Base-by-base conservation (phyloP, 2,113 vertebrate species). In the Calyptommatus sinebrachiatus region DNA sequence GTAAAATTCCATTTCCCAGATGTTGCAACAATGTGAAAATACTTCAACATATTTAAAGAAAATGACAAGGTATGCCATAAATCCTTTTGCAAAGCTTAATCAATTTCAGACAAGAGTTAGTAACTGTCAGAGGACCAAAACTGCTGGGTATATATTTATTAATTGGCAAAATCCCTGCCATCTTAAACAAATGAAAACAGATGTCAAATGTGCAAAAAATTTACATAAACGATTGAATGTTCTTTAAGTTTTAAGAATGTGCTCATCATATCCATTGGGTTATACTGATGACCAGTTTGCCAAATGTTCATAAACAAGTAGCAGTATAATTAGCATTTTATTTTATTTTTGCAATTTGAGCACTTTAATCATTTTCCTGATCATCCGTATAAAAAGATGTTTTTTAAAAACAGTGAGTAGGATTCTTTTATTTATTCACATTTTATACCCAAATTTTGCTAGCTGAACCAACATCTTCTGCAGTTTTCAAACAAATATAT, bases 21-120 rank as follows among this genome's bases (percentile, higher is more conserved):
- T 66, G 28, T 21, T 29, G 75, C 20, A 77, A 79, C 1, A 78
- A 57, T 71, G 75, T 73, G 35, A 81, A 78, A 87, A 21, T 26
- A 73, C 18, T 84, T 83, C 45, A 78, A 61, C 72, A 3, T n/a
- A 24, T 71, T 84, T 72, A 62, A 86, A 85, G 70, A 67, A 86
- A 2, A 5, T 22, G 7, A 2, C 45, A 83, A 78, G 1, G 45
- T 80, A 73, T 8, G 79, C 48, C 28, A 35, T n/a, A 70, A 84
- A 77, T 68, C 70, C 28, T 78, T 31, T 57, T 48, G 80, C 5
- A 80, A 10, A 24, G 48, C 20, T n/a, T 71, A 46, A 72, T 31
- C 24, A 71, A 45, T 31, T 78, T 80, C 26, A 83, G 62, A n/a
- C 8, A 26, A 72, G 28, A 76, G 57, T 10, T 72, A n/a, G 61